phyloP scores from a whole-genome alignment of 2,888 invertebrate genomes.

The Eretmocerus hayati region DNA sequence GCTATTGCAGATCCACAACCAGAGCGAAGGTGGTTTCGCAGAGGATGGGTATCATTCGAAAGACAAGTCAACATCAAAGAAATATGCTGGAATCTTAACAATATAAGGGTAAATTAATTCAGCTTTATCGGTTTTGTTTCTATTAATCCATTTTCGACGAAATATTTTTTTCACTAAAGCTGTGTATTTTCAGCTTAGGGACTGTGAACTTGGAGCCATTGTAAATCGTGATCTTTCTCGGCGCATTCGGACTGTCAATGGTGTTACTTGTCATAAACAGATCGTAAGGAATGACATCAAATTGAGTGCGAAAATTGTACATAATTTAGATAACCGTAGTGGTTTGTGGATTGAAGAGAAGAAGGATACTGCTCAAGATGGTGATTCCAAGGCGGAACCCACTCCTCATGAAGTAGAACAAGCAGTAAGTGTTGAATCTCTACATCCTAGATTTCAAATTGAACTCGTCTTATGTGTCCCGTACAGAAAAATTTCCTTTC shows the following conservation, averaged over 20 bases:
- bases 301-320: slow-evolving; percentile 82
- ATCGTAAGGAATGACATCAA: slow-evolving; percentile 89
- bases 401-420: slow-evolving; percentile 35
- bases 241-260: slow-evolving; percentile 85
- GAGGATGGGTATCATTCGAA: slow-evolving; percentile 98
- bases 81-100: slow-evolving; percentile 98
- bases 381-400: slow-evolving; percentile 32
- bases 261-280: slow-evolving; percentile 80
- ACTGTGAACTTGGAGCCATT: slow-evolving; percentile 89
- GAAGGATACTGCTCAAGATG: slow-evolving; percentile 35
- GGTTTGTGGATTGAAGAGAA: slow-evolving; percentile 65
- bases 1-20: slow-evolving; percentile 96
- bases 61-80: slow-evolving; percentile 97
- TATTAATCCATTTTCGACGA: not conserved
- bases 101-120: slow-evolving; percentile 63
- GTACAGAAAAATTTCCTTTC: no score
- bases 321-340: slow-evolving; percentile 80
- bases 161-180: not conserved
- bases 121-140: not conserved
- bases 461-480: no score
- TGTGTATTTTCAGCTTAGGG: slow-evolving; percentile 59
- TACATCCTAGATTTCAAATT: not conserved
- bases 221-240: slow-evolving; percentile 95
- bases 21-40: slow-evolving; percentile 90
- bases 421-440: slow-evolving; percentile 29